Evolutionary conservation across 2,888 invertebrate genomes (phyloP).

Genomic region (Drosophila fungiperda): DNA sequence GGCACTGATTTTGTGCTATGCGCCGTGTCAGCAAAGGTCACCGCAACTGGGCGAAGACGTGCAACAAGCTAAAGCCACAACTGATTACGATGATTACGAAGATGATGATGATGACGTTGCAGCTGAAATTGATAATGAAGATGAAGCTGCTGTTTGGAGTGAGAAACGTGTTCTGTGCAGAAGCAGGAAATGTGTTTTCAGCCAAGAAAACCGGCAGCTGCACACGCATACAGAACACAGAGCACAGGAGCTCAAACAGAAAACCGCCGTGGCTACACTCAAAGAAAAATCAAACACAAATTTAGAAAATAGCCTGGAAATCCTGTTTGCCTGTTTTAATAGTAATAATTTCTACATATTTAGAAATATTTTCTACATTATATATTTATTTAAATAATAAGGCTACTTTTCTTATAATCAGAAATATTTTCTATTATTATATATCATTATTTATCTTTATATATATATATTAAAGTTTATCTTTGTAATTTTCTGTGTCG

Average conservation of each 20-base stretch:
- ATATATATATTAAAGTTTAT: too few relatives aligned
- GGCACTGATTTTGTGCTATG: constrained; percentile 55
- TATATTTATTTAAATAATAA: not conserved
- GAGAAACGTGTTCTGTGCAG: constrained; percentile 62
- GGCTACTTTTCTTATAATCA: not conserved
- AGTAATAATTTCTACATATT: not conserved
- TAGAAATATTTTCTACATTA: not conserved
- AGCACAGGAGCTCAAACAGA: constrained; percentile 3
- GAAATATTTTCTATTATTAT: too few relatives aligned
- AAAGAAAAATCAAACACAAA: not conserved
- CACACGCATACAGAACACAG: constrained; percentile 40
- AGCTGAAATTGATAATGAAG: constrained; percentile 28
- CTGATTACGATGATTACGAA: constrained; percentile 31
- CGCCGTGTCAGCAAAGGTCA: constrained; percentile 59
- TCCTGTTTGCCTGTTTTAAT: not conserved
- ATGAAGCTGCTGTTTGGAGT: constrained; percentile 32
- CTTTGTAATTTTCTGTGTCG: too few relatives aligned
- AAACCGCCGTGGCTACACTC: constrained; percentile 1
- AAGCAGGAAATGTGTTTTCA: constrained; percentile 59
- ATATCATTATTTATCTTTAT: too few relatives aligned
- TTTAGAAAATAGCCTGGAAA: not conserved
- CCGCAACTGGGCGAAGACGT: constrained; percentile 48
- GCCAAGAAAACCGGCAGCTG: constrained; percentile 44
- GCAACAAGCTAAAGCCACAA: constrained; percentile 42
- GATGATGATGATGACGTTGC: constrained; percentile 22